phyloP scores from a whole-genome alignment of 2,888 invertebrate genomes.

The Lycocerus yunnanus region DNA sequence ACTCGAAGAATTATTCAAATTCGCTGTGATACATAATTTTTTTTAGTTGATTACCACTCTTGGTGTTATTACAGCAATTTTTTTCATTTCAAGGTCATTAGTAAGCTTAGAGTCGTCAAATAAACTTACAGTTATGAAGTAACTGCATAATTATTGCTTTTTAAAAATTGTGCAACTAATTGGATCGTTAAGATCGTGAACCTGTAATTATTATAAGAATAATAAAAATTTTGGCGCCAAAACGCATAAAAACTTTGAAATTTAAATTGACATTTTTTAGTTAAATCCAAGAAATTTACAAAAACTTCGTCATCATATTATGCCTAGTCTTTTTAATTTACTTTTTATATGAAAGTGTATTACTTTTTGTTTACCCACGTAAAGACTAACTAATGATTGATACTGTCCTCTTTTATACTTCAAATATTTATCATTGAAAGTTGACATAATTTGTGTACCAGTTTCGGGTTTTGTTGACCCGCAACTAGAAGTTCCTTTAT shows the following conservation, averaged over 20 bases:
- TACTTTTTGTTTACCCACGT: not conserved
- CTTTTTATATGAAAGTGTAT: not conserved
- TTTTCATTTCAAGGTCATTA: not conserved
- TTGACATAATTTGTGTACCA: not conserved
- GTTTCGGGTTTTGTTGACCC: not conserved
- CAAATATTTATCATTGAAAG: not conserved
- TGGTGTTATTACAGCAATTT: not conserved
- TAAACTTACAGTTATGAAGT: not conserved
- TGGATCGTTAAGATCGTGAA: not conserved
- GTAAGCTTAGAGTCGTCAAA: not conserved
- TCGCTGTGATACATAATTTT: not conserved
- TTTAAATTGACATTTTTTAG: no score
- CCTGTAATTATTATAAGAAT: not conserved
- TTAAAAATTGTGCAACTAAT: not conserved
- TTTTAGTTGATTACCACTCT: not conserved
- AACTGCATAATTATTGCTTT: not conserved
- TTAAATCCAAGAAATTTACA: no score
- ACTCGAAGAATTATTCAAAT: not conserved
- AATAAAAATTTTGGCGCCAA: not conserved
- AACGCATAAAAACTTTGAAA: not conserved
- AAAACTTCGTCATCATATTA: not conserved
- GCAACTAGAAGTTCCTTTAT: not conserved
- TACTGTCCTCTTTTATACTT: not conserved
- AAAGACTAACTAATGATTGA: not conserved
- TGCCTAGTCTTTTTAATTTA: not conserved